Evolutionary conservation across 2,113 vertebrate genomes (phyloP).

Genomic region (Marmota flaviventris): DNA sequence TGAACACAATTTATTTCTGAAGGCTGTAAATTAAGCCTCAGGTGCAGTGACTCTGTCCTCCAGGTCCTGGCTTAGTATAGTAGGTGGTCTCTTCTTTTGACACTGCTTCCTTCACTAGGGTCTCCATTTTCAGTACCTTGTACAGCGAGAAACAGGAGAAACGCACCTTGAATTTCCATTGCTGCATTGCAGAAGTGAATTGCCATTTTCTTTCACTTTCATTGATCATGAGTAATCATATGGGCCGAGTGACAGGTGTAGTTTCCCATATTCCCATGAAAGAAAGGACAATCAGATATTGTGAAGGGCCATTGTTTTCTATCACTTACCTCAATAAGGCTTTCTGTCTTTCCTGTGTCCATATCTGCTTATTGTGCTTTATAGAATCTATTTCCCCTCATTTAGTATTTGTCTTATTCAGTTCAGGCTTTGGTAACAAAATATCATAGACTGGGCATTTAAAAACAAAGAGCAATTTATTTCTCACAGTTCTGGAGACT

Average conservation of each 20-base stretch:
- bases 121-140: neutral
- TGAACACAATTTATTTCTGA: neutral
- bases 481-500: neutral
- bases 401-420: neutral
- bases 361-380: neutral
- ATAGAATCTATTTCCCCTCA: neutral
- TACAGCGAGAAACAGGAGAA: neutral
- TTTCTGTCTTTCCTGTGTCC: neutral
- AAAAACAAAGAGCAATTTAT: neutral
- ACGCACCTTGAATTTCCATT: neutral
- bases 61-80: neutral
- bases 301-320: neutral
- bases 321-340: neutral
- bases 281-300: neutral
- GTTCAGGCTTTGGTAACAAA: neutral
- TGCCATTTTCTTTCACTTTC: neutral
- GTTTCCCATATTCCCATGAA: neutral
- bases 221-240: neutral
- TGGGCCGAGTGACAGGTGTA: accelerated
- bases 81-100: neutral
- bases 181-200: neutral
- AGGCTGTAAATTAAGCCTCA: neutral
- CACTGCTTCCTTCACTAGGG: neutral
- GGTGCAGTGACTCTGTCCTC: neutral
- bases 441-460: neutral